A percentile compares a stretch with the other conserved stretches of the same genome.
Conservation (phyloP, 2,113 vertebrate species). For the Scartelaos histophorus region DNA sequence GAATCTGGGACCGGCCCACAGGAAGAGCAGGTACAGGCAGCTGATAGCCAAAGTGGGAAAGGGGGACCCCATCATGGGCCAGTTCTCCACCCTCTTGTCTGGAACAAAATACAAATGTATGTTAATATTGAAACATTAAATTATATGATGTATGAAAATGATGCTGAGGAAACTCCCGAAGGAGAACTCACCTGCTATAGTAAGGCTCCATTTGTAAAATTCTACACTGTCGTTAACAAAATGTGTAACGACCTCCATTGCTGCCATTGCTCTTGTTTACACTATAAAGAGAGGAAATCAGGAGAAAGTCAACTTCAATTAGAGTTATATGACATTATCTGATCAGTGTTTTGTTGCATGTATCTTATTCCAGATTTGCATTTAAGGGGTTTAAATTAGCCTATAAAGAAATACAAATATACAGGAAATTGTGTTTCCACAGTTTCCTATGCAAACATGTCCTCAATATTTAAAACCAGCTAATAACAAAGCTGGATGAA, state of each 20-base stretch:
- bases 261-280: conserved; percentile 62
- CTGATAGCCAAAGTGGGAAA: conserved; percentile 91
- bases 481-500: neutral
- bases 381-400: neutral
- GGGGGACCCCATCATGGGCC: conserved; percentile 95
- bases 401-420: neutral
- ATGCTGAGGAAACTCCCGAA: neutral
- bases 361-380: neutral
- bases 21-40: conserved; percentile 91
- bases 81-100: conserved; percentile 96
- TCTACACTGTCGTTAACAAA: conserved; percentile 89
- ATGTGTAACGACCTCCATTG: conserved; percentile 78
- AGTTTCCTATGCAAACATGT: too few relatives aligned
- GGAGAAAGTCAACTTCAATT: conserved; percentile 1
- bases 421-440: too few relatives aligned
- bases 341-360: neutral
- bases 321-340: neutral
- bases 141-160: neutral
- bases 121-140: neutral
- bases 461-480: too few relatives aligned
- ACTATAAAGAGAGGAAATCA: conserved; percentile 47
- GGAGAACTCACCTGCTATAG: conserved; percentile 87
- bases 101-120: neutral
- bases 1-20: conserved; percentile 95
- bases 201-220: conserved; percentile 95